These are phyloP conservation scores for Elephantulus edwardii DNA, from an alignment of 2,113 vertebrate genomes.

Conservation along the genomic window DNA sequence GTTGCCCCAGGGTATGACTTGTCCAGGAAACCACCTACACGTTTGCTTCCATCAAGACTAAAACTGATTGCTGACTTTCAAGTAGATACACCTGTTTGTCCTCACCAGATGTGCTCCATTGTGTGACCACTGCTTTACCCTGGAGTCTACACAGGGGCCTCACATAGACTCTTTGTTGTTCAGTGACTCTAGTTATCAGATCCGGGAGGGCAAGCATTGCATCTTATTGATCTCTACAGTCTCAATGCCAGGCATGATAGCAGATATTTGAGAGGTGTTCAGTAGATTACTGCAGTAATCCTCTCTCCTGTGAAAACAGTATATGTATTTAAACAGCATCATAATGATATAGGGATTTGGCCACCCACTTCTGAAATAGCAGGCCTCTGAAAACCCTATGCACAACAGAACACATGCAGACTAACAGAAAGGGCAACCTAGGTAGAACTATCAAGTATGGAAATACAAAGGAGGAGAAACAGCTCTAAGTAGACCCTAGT, in stretches of 20 bases:
- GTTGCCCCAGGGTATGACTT: fast-evolving
- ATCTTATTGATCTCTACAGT: background rate
- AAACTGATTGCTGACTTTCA: background rate
- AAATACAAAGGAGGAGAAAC: no score
- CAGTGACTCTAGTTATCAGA: background rate
- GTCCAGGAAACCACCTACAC: background rate
- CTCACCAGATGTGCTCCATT: background rate
- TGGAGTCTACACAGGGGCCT: background rate
- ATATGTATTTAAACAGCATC: background rate
- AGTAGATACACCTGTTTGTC: background rate
- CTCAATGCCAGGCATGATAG: no score
- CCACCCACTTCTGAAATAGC: no score
- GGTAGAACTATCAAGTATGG: no score
- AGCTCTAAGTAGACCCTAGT: no score
- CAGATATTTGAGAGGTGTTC: background rate
- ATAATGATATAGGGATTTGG: no score
- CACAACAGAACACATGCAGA: no score
- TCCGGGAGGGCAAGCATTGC: fast-evolving
- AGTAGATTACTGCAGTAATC: background rate
- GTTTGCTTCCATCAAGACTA: background rate
- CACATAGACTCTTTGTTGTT: background rate
- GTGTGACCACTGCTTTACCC: background rate
- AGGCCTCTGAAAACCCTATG: no score
- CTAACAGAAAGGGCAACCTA: no score
- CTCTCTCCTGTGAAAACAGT: background rate